Conservation (phyloP, 2,797 vertebrate genomes). For the Heterohyrax brucei region DNA sequence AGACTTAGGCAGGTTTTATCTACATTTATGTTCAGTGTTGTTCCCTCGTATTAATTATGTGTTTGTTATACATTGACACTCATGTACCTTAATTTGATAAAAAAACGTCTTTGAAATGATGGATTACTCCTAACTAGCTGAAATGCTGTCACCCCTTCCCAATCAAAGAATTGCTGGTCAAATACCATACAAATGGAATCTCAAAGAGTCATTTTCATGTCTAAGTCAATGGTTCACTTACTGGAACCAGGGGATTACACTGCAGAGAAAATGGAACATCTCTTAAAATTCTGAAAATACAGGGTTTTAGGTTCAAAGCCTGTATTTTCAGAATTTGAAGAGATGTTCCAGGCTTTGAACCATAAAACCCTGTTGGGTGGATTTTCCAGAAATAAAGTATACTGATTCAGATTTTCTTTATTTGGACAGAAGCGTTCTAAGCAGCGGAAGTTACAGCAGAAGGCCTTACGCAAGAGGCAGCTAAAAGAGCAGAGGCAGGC, state of each 20-base stretch:
- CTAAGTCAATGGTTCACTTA: slow-evolving; percentile 41
- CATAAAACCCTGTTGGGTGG: slow-evolving; percentile 7
- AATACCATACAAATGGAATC: slow-evolving; percentile 56
- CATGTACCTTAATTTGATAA: slow-evolving; percentile 48
- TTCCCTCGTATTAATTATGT: slow-evolving; percentile 24
- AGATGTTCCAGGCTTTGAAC: not conserved
- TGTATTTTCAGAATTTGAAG: too few relatives aligned
- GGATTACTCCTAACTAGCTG: slow-evolving; percentile 30
- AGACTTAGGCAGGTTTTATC: slow-evolving; percentile 17
- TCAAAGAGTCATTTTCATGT: slow-evolving; percentile 64
- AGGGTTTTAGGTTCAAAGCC: not conserved
- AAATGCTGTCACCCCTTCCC: slow-evolving; percentile 24
- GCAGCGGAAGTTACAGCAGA: slow-evolving; percentile 98
- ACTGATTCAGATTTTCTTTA: slow-evolving; percentile 73
- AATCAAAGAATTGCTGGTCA: slow-evolving; percentile 44
- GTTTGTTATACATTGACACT: slow-evolving; percentile 51
- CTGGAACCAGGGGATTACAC: slow-evolving; percentile 12
- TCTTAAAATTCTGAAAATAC: slow-evolving; percentile 67
- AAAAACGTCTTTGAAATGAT: slow-evolving; percentile 34
- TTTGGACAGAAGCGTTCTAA: slow-evolving; percentile 97
- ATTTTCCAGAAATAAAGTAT: slow-evolving; percentile 63
- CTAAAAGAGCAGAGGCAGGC: slow-evolving; percentile 99
- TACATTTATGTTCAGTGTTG: slow-evolving; percentile 49
- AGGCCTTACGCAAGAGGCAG: slow-evolving; percentile 97
- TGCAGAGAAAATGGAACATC: slow-evolving; percentile 64